Percentiles rank a stretch among this genome's conserved stretches.
Conservation (phyloP, 1,140 invertebrate species). For the Triops longicaudatus region DNA sequence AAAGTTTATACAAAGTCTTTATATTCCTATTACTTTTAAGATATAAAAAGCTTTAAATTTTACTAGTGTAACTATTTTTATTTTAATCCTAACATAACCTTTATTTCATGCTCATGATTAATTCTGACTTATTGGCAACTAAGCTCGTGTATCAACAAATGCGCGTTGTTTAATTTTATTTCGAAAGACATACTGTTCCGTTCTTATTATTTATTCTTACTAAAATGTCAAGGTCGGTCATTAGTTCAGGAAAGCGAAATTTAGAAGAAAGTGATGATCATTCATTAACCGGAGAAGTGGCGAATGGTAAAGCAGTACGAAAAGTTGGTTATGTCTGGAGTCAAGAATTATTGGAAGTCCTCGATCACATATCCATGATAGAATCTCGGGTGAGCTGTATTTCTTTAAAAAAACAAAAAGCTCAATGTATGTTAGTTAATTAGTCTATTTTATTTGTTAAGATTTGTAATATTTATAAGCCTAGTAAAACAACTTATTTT, state of each 20-base stretch:
- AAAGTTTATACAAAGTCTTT: not conserved
- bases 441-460: no score
- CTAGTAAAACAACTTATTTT: no score
- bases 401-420: no score
- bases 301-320: not conserved
- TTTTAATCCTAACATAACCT: not conserved
- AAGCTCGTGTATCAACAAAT: not conserved
- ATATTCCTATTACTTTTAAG: no score
- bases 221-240: not conserved
- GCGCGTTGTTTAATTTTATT: conserved; percentile 8
- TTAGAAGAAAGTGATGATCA: not conserved
- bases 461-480: no score
- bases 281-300: not conserved
- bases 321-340: conserved; percentile 1
- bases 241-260: not conserved
- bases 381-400: not conserved
- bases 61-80: not conserved
- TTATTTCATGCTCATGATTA: not conserved
- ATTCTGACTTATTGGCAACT: not conserved
- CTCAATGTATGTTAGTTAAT: no score
- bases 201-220: not conserved
- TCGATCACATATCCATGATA: not conserved
- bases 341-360: not conserved
- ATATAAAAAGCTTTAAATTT: no score
- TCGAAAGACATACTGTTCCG: not conserved